Conservation (phyloP, 2,888 invertebrate genomes). For the Drosophila melanosoma region DNA sequence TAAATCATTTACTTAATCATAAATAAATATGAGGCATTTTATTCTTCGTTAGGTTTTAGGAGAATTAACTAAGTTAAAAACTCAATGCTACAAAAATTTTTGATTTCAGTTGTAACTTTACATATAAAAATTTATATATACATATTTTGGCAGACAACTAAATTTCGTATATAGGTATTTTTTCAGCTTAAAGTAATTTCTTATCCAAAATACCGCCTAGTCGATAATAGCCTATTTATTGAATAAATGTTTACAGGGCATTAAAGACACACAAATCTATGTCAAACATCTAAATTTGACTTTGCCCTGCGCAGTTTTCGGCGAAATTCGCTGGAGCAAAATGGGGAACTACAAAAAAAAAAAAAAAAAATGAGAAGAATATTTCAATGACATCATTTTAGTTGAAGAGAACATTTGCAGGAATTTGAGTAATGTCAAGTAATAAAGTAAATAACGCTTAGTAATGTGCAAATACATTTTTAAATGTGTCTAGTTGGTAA, state of each 20-base stretch:
- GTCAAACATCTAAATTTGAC: constrained; percentile 73
- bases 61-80: too few species aligned
- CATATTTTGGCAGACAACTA: neutral
- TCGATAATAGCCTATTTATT: neutral
- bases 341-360: neutral
- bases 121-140: neutral
- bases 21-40: too few species aligned
- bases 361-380: constrained; percentile 1
- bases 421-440: neutral
- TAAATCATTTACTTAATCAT: too few species aligned
- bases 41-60: too few species aligned
- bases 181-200: neutral
- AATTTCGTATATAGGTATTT: neutral
- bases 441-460: neutral
- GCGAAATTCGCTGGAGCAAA: constrained; percentile 66
- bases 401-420: neutral
- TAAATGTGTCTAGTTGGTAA: neutral
- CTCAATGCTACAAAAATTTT: too few species aligned
- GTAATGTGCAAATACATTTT: neutral
- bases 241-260: constrained; percentile 43
- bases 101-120: neutral
- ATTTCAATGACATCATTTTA: constrained; percentile 57
- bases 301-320: constrained; percentile 66
- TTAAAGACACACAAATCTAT: constrained; percentile 61
- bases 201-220: neutral